Evolutionary conservation across 2,888 invertebrate species (phyloP).

Genomic region (Ichneumon xanthorius): DNA sequence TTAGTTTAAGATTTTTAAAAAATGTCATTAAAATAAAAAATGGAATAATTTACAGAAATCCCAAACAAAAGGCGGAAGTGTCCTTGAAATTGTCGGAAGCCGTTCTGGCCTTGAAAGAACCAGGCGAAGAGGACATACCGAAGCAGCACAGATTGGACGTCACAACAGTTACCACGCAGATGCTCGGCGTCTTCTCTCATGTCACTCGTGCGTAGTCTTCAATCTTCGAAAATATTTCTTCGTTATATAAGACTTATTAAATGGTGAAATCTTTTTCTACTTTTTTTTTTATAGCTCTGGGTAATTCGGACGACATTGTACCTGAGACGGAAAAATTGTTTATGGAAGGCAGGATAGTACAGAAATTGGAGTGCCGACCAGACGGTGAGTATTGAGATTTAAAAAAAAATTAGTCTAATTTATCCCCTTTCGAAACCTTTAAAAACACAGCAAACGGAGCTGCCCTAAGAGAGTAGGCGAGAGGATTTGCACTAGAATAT

Average conservation of each 20-base stretch:
- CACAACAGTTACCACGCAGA: conserved; percentile 95
- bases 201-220: conserved; percentile 87
- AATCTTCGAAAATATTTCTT: conserved; percentile 1
- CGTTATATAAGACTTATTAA: conserved; percentile 16
- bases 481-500: no score
- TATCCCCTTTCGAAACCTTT: neutral
- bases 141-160: conserved; percentile 97
- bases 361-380: conserved; percentile 97
- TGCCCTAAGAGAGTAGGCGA: no score
- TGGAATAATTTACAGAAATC: conserved; percentile 83
- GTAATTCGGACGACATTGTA: conserved; percentile 88
- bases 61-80: conserved; percentile 94
- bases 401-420: conserved; percentile 7
- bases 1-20: no score
- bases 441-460: no score
- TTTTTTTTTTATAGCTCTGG: conserved; percentile 43
- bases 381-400: conserved; percentile 85
- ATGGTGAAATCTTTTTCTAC: conserved; percentile 11
- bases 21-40: neutral
- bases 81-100: conserved; percentile 93
- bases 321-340: conserved; percentile 93
- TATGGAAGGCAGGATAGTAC: conserved; percentile 98
- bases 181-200: conserved; percentile 96
- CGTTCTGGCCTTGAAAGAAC: conserved; percentile 91
- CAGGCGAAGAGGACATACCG: conserved; percentile 93